Evolutionary conservation across 1,140 invertebrate species (phyloP).

Genomic region (Galendromus occidentalis): DNA sequence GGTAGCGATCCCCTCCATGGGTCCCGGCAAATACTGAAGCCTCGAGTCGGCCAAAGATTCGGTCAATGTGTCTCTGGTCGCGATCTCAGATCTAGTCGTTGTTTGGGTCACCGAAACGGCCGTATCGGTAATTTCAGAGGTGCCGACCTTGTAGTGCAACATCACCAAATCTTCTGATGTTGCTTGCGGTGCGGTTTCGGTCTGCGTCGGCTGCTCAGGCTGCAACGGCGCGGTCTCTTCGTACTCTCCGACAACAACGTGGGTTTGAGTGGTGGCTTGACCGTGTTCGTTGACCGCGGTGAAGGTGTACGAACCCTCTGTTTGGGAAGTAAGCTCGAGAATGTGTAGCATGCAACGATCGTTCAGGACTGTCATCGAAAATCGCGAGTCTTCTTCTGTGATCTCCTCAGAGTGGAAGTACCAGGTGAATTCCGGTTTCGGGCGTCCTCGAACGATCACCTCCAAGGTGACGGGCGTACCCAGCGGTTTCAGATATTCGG

Average conservation of each 20-base stretch:
- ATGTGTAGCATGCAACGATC: slow-evolving; percentile 50
- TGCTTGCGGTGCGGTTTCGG: not conserved
- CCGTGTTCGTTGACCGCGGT: slow-evolving; percentile 35
- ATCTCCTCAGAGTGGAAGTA: slow-evolving; percentile 63
- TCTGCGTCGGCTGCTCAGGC: not conserved
- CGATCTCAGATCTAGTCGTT: not conserved
- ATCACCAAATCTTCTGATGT: not conserved
- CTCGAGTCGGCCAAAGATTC: not conserved
- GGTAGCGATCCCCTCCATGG: not conserved
- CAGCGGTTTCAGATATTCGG: slow-evolving; percentile 43
- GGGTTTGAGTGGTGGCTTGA: slow-evolving; percentile 30
- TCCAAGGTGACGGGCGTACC: slow-evolving; percentile 52
- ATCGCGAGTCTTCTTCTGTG: slow-evolving; percentile 41
- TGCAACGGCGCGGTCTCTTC: not conserved
- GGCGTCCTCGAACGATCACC: slow-evolving; percentile 56
- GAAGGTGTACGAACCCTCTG: slow-evolving; percentile 65
- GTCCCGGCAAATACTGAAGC: not conserved
- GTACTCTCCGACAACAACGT: slow-evolving; percentile 39
- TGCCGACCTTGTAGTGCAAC: not conserved
- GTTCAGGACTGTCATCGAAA: slow-evolving; percentile 48
- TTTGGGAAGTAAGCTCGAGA: slow-evolving; percentile 40
- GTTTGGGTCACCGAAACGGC: not conserved
- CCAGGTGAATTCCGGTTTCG: slow-evolving; percentile 71
- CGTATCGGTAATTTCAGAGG: not conserved
- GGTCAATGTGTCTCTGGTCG: not conserved